Base-by-base conservation (phyloP, 2,113 vertebrate genomes). In the Gila orcuttii region DNA sequence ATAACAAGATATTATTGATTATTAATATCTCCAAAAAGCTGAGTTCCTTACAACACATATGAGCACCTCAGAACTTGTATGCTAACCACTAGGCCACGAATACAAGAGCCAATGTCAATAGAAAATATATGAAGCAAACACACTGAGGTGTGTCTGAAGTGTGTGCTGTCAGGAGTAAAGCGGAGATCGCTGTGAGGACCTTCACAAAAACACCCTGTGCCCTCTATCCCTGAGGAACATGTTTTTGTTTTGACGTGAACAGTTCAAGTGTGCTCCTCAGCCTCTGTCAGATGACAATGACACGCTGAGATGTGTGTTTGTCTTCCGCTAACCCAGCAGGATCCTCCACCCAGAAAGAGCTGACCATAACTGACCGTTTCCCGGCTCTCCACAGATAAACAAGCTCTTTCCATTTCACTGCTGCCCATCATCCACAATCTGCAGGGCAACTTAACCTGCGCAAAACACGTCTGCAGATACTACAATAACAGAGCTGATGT, bases 221-320 rank as follows among this genome's bases (percentile, higher is more conserved):
- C 52, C 31, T 59, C 19, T 12, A 59, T 10, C 77, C 77, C 77
- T 1, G 33, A 42, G 55, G 33, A 60, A n/a, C 31, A 6, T 68
- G 79, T 31, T 82, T 52, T 47, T 82, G 62, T 82, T 82, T 50
- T 82, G 62, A 68, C 79, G 68, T 31, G 42, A 82, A 17, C n/a
- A 17, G 42, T 28, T 68, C 62, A 31, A 64, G 42, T 47, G 77
- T 25, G 55, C 21, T 31, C 31, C 21, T 79, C 33, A 25, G 57
- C 33, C 55, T 39, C 77, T 33, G 77, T 59, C 77, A 9, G 77
- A 79, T 79, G 77, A 60, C 79, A 47, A 52, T 2, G 15, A 1
- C 39, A 68, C 10, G 19, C 62, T 68, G 59, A 47, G 57, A 64
- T 47, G 59, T 17, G n/a, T 82, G 79, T 68, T 68, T 82, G n/a